phyloP scores from a whole-genome alignment of 2,888 invertebrate genomes.

The Brachyptera putata region DNA sequence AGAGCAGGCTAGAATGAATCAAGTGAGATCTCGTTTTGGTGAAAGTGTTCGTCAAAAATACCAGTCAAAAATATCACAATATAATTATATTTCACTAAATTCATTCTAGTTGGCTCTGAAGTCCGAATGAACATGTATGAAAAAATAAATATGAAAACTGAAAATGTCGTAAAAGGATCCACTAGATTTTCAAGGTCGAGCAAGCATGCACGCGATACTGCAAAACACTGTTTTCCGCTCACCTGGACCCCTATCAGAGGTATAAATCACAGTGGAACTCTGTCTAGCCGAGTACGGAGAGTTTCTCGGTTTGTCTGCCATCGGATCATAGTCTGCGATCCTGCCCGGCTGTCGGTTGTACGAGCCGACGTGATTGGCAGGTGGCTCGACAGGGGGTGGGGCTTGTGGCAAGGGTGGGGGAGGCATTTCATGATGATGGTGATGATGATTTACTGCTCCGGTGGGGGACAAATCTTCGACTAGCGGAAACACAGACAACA shows the following conservation, averaged over 20 bases:
- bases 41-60: too few species aligned
- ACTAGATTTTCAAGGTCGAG: too few species aligned
- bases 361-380: constrained; percentile 32
- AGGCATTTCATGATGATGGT: constrained; percentile 30
- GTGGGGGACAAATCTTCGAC: background rate
- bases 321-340: constrained; percentile 77
- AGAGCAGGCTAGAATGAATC: too few species aligned
- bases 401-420: constrained; percentile 35
- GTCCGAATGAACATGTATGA: too few species aligned
- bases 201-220: too few species aligned
- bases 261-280: constrained; percentile 81
- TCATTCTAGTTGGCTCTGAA: too few species aligned
- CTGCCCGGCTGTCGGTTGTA: constrained; percentile 47
- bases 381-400: constrained; percentile 25
- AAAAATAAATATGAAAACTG: too few species aligned
- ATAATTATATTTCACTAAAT: too few species aligned
- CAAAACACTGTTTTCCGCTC: constrained; percentile 38
- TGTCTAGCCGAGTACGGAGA: constrained; percentile 71
- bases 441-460: constrained; percentile 22
- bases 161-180: too few species aligned
- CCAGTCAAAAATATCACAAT: too few species aligned
- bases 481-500: constrained; percentile 18
- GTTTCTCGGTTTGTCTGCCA: constrained; percentile 62
- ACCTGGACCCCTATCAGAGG: constrained; percentile 68
- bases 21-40: too few species aligned